Evolutionary conservation across 2,888 invertebrate species (phyloP), one percentile per base, ranked within the genome.

Genomic region (Agonopterix heracliana): DNA sequence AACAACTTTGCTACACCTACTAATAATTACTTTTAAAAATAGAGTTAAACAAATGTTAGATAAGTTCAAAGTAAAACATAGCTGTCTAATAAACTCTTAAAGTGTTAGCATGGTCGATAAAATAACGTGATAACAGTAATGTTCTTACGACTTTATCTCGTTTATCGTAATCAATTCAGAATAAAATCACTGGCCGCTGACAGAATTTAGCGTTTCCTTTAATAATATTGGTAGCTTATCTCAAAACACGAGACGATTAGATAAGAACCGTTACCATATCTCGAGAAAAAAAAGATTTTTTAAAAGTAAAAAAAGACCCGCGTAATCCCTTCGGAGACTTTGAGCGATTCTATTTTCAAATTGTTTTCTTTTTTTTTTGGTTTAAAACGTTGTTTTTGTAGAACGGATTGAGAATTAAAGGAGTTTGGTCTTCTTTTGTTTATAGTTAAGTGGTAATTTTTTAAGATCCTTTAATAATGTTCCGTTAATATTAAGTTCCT

Each of bases 201-300:
- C 61, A 66, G 64, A 68, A 63, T 61, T 63, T 61, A 63, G 61
- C 61, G 55, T 60, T 47, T 45, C 42, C 41, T 43, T 55, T 52
- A 63, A 68, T 70, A 68, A 70, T 68, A 57, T 60, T 61, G 61
- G 76, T 69, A 75, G 74, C 78, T 79, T 81, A 81, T 81, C 81
- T 74, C 44, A 54, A 54, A 71, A 78, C 77, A 75, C 61, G 66
- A 59, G 59, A 56, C 66, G 77, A 81, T 80, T 73, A 71, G 81
- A 81, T 81, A 78, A 80, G 67, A 56, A 49, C 65, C 62, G 67
- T 69, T 74, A 74, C 73, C 74, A 63, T 44, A 41, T 45, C 35
- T 47, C 52, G 46, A 62, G 54, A 62, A 66, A 70, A 71, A 67
- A 60, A 63, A 62, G 54, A 56, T 49, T 47, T 51, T 38, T 54